These are phyloP conservation scores for Heliconius himera DNA, from an alignment of 1,140 invertebrate species.

Conservation along the genomic window DNA sequence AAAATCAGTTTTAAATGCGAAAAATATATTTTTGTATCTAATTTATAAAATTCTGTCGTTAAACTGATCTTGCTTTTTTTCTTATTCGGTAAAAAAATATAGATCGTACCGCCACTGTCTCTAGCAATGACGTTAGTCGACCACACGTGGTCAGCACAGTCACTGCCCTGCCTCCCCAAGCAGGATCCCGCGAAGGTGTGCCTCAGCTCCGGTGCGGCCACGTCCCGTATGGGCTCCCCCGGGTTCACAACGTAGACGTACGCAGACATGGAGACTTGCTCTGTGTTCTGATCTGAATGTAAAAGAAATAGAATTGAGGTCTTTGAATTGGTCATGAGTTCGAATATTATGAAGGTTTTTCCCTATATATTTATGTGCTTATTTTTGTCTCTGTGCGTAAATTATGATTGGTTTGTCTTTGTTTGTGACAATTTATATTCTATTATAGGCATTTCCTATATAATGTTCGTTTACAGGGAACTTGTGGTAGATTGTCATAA, in stretches of 20 bases:
- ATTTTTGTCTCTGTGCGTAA: too few species aligned
- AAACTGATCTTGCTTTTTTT: too few species aligned
- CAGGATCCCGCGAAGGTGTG: conserved; percentile 83
- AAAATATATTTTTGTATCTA: too few species aligned
- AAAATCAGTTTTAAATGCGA: neutral
- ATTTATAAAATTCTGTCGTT: too few species aligned
- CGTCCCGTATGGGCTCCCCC: conserved; percentile 61
- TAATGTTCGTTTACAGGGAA: too few species aligned
- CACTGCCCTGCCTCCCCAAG: conserved; percentile 64
- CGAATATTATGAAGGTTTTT: too few species aligned
- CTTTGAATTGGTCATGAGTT: neutral
- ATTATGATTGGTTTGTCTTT: too few species aligned
- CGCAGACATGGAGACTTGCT: conserved; percentile 68
- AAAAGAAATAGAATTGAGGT: neutral
- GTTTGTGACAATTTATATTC: too few species aligned
- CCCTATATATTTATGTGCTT: too few species aligned
- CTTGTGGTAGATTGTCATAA: too few species aligned
- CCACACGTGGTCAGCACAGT: conserved; percentile 83
- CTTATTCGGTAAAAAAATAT: neutral
- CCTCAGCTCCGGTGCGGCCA: conserved; percentile 72
- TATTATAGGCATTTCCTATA: too few species aligned
- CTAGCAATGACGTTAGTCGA: conserved; percentile 83
- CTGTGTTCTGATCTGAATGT: conserved; percentile 53
- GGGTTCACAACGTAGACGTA: conserved; percentile 79
- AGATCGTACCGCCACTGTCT: conserved; percentile 78